Percentiles rank a stretch among this genome's conserved stretches.
Conservation (phyloP, 1,140 invertebrate genomes). For the Dendrolimus punctatus region DNA sequence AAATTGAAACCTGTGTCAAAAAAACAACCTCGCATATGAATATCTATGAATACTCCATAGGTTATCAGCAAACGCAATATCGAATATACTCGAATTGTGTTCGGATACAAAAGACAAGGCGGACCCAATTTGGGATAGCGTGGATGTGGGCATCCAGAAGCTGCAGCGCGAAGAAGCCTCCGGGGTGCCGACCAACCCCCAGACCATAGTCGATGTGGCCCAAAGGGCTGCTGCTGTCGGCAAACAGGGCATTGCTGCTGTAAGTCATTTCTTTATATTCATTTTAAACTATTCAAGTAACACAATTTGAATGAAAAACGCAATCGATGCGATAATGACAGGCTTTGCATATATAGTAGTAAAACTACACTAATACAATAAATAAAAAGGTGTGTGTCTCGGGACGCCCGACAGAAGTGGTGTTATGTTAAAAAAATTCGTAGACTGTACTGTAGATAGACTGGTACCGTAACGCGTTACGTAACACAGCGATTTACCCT, state of each 20-base stretch:
- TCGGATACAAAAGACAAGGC: constrained; percentile 28
- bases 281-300: too few species aligned
- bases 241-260: constrained; percentile 33
- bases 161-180: constrained; percentile 26
- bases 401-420: too few species aligned
- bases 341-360: too few species aligned
- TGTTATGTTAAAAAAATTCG: too few species aligned
- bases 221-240: constrained; percentile 27
- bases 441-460: too few species aligned
- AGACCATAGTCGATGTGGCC: constrained; percentile 25
- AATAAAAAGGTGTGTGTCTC: too few species aligned
- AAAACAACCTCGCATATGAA: constrained; percentile 22
- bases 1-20: background rate
- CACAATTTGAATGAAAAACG: too few species aligned
- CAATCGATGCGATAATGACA: too few species aligned
- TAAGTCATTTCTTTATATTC: constrained; percentile 14
- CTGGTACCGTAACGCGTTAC: too few species aligned
- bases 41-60: background rate
- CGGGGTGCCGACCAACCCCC: constrained; percentile 30
- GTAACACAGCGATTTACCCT: too few species aligned
- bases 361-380: too few species aligned
- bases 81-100: constrained; percentile 44
- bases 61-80: constrained; percentile 35
- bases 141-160: constrained; percentile 23
- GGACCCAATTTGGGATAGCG: constrained; percentile 27